Conservation (phyloP, 2,888 invertebrate genomes). For the Conus canariensis region DNA sequence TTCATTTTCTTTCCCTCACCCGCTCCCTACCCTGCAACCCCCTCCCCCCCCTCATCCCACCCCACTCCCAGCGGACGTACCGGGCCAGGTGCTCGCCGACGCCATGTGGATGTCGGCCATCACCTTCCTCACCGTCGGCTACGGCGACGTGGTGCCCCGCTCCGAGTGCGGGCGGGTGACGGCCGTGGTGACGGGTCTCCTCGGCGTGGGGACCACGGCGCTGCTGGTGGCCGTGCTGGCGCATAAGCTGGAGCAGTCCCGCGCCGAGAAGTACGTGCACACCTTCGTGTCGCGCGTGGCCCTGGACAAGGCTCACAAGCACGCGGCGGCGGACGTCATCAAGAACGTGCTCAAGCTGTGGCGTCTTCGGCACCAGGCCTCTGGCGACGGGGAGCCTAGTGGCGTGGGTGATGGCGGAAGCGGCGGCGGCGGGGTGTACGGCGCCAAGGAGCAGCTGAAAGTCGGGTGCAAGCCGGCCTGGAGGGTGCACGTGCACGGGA, state of each 20-base stretch:
- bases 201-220: constrained; percentile 71
- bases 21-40: background rate
- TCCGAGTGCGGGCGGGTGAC: constrained; percentile 69
- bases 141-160: constrained; percentile 66
- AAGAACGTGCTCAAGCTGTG: constrained; percentile 66
- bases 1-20: background rate
- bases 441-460: background rate
- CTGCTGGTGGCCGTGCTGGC: constrained; percentile 70
- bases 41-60: background rate
- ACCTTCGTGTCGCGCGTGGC: constrained; percentile 68
- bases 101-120: constrained; percentile 71
- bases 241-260: constrained; percentile 69
- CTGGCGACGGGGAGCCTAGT: background rate
- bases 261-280: constrained; percentile 72
- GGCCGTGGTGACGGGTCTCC: constrained; percentile 66
- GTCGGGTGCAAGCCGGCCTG: constrained; percentile 43
- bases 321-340: constrained; percentile 70
- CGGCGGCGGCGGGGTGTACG: background rate
- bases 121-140: constrained; percentile 70
- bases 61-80: background rate
- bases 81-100: constrained; percentile 1
- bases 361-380: constrained; percentile 55
- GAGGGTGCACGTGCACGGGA: constrained; percentile 60
- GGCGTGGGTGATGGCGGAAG: background rate
- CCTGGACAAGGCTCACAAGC: constrained; percentile 65